phyloP scores from a whole-genome alignment of 2,113 vertebrate genomes.

The Haemorhous mexicanus region DNA sequence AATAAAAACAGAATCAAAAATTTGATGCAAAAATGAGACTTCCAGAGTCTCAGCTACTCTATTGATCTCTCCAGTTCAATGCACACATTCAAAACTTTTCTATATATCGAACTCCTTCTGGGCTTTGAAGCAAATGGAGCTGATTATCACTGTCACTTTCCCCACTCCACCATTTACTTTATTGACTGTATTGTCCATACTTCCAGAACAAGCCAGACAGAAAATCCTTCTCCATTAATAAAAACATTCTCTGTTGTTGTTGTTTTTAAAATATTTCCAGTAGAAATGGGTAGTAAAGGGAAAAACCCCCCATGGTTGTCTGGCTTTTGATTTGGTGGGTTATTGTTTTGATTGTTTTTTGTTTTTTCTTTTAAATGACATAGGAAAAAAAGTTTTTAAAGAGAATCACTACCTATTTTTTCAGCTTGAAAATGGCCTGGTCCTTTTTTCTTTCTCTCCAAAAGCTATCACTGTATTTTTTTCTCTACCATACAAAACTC shows the following conservation, averaged over 20 bases:
- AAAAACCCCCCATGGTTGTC: rapidly evolving
- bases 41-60: background rate
- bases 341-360: background rate
- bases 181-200: background rate
- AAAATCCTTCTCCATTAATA: background rate
- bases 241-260: background rate
- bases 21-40: background rate
- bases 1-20: background rate
- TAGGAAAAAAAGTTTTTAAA: background rate
- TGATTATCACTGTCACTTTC: background rate
- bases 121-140: background rate
- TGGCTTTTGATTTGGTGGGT: background rate
- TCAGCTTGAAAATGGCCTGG: background rate
- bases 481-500: background rate
- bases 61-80: background rate
- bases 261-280: background rate
- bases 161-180: background rate
- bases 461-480: background rate
- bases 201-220: background rate
- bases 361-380: background rate
- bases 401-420: background rate
- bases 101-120: background rate
- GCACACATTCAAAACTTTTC: background rate
- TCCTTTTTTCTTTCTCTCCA: background rate
- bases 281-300: background rate